Evolutionary conservation across 2,888 invertebrate genomes (phyloP), one percentile per base, ranked within the genome.

Genomic region (Torymus aiolomorphi): DNA sequence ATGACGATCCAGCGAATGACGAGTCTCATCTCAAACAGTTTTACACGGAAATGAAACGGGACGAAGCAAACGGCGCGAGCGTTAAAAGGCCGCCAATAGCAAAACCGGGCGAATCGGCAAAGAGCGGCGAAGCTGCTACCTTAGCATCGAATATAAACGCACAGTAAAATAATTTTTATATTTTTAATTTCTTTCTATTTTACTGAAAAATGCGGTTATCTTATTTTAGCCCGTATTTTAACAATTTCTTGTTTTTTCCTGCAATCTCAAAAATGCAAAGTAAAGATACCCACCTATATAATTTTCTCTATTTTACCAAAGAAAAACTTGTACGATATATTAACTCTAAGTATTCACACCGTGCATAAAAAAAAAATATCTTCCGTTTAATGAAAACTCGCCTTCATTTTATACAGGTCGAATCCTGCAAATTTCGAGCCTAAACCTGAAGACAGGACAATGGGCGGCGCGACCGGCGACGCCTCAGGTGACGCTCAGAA

Each of bases 21-120:
- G 88, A 87, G 61, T 84, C 90, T 1, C 88, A 89, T 82, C 85
- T 90, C 66, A 88, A 90, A 52, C 89, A 90, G 80, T 90, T 90
- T 83, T 90, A 90, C 70, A 88, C 88, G 0, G 89, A 90, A 75
- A 88, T 90, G 85, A 87, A 87, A 2, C 88, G 89, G 61, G 88
- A 86, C 3, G 83, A 83, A 8, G 84, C 83, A 61, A 76, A 81
- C 79, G 72, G 74, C 0, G 56, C 78, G 3, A 76, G 31, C 62
- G 10, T 67, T 12, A 81, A 76, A 42, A 74, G 71, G 65, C 24
- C 78, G 5, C 66, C 70, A 0, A 16, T 66, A 4, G 78, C 69
- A 0, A 85, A 84, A 24, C 20, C 71, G 62, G 70, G 79, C 18
- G 84, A 83, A 62, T 1, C 66, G 16, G 31, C 16, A 3, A 73